phyloP scores from a whole-genome alignment of 2,113 vertebrate genomes.

The Carollia perspicillata region DNA sequence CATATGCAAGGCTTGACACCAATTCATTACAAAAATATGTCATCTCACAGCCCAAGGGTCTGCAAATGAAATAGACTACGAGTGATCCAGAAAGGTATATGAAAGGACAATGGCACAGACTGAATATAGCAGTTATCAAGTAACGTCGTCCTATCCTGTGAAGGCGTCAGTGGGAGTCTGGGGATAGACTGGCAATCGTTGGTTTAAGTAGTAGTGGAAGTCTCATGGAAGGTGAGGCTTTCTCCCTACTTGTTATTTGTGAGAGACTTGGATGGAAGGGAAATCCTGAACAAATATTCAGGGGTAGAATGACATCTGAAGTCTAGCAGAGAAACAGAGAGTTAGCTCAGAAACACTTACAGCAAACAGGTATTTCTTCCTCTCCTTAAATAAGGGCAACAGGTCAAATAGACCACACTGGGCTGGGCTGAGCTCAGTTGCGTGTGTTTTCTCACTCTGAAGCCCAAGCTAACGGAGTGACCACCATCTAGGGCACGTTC shows the following conservation, averaged over 20 bases:
- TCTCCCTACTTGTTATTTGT: background rate
- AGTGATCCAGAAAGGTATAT: background rate
- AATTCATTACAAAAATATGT: background rate
- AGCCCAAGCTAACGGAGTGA: background rate
- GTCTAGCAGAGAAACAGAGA: background rate
- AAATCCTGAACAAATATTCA: background rate
- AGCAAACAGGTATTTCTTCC: background rate
- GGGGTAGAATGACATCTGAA: background rate
- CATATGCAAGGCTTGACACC: background rate
- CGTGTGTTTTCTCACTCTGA: background rate
- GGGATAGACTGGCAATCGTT: background rate
- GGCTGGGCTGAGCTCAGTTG: background rate
- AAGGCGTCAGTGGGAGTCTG: background rate
- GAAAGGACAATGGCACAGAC: background rate
- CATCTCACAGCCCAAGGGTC: background rate
- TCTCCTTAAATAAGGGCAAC: background rate
- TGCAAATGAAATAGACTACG: background rate
- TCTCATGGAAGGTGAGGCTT: background rate
- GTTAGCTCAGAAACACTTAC: background rate
- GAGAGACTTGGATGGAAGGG: background rate
- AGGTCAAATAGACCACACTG: background rate
- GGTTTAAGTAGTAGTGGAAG: background rate
- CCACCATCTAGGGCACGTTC: background rate
- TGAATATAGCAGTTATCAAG: background rate
- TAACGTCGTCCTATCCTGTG: background rate